phyloP scores from a whole-genome alignment of 2,888 invertebrate genomes.

The Augiades crinisus region DNA sequence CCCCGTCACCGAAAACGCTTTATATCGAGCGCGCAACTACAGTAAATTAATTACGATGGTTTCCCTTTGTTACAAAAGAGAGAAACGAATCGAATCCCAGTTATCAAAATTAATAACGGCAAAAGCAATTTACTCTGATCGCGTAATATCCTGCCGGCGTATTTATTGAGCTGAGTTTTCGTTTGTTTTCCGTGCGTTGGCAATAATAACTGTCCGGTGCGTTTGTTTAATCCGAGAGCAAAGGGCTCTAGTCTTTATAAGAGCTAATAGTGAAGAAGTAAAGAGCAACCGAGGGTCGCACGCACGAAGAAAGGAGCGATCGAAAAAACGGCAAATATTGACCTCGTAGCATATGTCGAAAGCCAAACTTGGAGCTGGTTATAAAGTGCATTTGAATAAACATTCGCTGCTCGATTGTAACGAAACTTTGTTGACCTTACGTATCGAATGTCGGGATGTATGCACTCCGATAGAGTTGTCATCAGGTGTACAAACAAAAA shows the following conservation, averaged over 20 bases:
- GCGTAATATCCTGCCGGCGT: conserved; percentile 72
- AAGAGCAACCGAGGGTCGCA: conserved; percentile 47
- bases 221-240: conserved; percentile 23
- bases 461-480: conserved; percentile 63
- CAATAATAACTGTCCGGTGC: conserved; percentile 35
- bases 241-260: conserved; percentile 29
- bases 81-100: conserved; percentile 79
- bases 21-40: conserved; percentile 60
- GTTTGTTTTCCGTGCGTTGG: conserved; percentile 52
- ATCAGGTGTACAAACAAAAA: conserved; percentile 63
- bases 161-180: conserved; percentile 63
- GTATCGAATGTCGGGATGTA: conserved; percentile 64
- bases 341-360: conserved; percentile 78
- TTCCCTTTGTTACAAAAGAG: conserved; percentile 80
- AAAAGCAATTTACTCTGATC: conserved; percentile 73
- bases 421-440: conserved; percentile 71
- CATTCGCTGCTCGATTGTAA: conserved; percentile 67
- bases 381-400: conserved; percentile 78
- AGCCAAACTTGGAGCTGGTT: conserved; percentile 65
- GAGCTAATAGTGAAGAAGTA: conserved; percentile 46
- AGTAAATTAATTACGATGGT: conserved; percentile 75
- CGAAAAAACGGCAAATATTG: conserved; percentile 74
- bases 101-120: conserved; percentile 79
- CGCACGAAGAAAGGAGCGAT: conserved; percentile 55
- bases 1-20: conserved; percentile 49